Evolutionary conservation across 2,888 invertebrate species (phyloP), one percentile per base, ranked within the genome.

Genomic region (Orthonevra nobilis): DNA sequence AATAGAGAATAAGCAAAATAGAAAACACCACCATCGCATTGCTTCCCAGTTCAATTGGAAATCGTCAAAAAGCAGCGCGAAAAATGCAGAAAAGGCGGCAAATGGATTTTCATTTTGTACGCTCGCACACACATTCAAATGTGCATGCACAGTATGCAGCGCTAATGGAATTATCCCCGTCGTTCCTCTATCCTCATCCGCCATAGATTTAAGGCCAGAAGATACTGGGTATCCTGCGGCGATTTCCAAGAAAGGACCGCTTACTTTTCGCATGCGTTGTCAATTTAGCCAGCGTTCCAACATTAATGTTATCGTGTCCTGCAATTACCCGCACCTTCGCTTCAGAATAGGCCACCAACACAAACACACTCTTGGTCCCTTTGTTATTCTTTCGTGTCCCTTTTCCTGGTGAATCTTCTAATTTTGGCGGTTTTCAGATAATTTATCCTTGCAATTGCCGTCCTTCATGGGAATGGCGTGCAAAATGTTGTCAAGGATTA

Each of bases 211-310:
- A 20, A 61, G n/a, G 60, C 50, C 64, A 15, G 50, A 34, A 38
- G 48, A 34, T 17, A 56, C 26, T 26, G 23, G 30, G 44, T 15
- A 54, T 60, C 77, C 77, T 72, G 77, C 77, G 72, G 77, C 42
- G 66, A 66, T 72, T 79, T 30, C 54, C 28, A 14, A 60, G 72
- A 79, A 79, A 72, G 64, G 64, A 61, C 72, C 66, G 72, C 66
- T 66, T 79, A 61, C 77, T 54, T 79, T 79, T 60, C 77, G 77
- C 77, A 72, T 72, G 77, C 66, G 64, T 79, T 79, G 72, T 72
- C 66, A 79, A 66, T 79, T 72, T 79, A 42, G 40, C 66, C 58
- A 79, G 60, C 60, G 72, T 61, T n/a, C 54, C 66, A 66, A 60
- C 66, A 79, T 66, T 56, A 72, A 66, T 46, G 56, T 42, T 30